A percentile compares a stretch with the other conserved stretches of the same genome.
phyloP scores from a whole-genome alignment of 2,113 vertebrate species.

The Odontesthes bonariensis region DNA sequence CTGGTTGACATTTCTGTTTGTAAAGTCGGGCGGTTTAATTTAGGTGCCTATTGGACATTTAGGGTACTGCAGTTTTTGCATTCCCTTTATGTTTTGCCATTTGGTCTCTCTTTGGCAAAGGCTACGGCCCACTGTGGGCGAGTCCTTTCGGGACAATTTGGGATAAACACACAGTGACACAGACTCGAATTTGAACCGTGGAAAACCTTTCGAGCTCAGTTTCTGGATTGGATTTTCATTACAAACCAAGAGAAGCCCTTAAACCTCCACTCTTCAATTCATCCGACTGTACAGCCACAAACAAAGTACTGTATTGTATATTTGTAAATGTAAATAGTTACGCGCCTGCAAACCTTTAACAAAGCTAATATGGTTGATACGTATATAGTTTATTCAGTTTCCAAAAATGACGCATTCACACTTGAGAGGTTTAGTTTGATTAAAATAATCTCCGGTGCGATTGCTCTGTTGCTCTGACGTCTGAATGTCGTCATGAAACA shows the following conservation, averaged over 20 bases:
- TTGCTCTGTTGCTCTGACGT: too few relatives aligned
- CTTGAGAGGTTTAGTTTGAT: too few relatives aligned
- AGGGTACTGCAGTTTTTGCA: not conserved
- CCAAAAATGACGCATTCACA: not conserved
- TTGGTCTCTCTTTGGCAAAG: conserved; percentile 3
- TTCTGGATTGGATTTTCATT: not conserved
- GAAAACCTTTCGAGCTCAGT: not conserved
- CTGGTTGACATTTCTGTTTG: too few relatives aligned
- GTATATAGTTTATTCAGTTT: not conserved
- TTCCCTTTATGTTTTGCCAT: not conserved
- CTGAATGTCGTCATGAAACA: not conserved
- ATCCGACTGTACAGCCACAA: not conserved
- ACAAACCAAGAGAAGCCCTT: not conserved
- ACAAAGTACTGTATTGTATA: not conserved
- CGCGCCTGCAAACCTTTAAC: not conserved
- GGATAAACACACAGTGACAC: not conserved
- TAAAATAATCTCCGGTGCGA: too few relatives aligned
- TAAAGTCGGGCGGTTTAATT: too few relatives aligned
- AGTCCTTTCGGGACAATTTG: not conserved
- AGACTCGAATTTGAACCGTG: not conserved
- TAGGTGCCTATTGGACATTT: too few relatives aligned
- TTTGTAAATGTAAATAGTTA: not conserved
- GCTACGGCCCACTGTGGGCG: not conserved
- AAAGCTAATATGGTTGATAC: not conserved
- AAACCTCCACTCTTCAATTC: not conserved